Evolutionary conservation across 2,113 vertebrate genomes (phyloP).

Genomic region (Tupaia chinensis): DNA sequence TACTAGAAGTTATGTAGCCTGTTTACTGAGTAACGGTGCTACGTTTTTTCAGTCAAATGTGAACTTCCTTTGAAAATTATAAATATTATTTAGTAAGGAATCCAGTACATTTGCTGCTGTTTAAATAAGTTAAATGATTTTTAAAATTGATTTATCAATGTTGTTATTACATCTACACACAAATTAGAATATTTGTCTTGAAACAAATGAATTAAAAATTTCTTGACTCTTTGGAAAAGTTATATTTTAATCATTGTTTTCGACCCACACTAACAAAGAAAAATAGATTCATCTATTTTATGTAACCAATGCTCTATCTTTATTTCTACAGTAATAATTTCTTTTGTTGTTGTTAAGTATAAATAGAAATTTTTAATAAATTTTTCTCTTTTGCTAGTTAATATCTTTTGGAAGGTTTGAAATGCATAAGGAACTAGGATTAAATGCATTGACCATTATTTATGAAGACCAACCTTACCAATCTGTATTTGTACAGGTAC

Average conservation of each 20-base stretch:
- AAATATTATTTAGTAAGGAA: slow-evolving; percentile 1
- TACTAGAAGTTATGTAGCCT: slow-evolving; percentile 48
- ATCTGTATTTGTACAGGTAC: neutral
- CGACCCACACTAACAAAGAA: neutral
- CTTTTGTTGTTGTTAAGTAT: neutral
- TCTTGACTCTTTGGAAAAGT: neutral
- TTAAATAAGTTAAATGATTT: slow-evolving; percentile 48
- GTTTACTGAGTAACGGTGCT: slow-evolving; percentile 15
- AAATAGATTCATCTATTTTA: neutral
- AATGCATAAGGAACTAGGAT: neutral
- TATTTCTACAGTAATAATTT: neutral
- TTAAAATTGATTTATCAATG: neutral
- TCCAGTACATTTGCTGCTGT: rapidly evolving
- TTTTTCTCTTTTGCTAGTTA: neutral
- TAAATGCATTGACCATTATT: neutral
- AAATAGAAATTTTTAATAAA: neutral
- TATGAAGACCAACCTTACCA: neutral
- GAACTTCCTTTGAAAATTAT: slow-evolving; percentile 43
- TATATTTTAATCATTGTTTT: neutral
- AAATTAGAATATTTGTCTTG: neutral
- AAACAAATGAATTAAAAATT: neutral
- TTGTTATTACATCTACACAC: neutral
- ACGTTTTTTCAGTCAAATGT: slow-evolving; percentile 62
- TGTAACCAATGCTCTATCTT: neutral
- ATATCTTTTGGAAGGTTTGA: neutral